phyloP scores from a whole-genome alignment of 1,140 invertebrate species.

The Oncopeltus fasciatus region DNA sequence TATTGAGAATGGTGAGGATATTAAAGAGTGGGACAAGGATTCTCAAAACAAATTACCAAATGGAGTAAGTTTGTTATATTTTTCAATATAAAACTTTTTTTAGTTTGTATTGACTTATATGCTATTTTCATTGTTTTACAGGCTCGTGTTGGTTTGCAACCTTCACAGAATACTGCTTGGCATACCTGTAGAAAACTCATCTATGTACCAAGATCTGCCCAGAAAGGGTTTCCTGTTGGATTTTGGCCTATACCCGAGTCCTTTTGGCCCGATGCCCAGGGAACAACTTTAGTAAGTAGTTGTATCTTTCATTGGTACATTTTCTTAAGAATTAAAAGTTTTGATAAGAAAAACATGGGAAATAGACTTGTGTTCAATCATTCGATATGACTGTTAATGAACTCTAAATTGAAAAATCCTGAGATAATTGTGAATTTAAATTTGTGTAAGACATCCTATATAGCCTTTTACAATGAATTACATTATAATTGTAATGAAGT shows the following conservation, averaged over 20 bases:
- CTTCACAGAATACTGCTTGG: slow-evolving; percentile 40
- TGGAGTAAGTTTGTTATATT: slow-evolving; percentile 11
- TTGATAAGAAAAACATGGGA: too few species aligned
- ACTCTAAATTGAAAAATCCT: too few species aligned
- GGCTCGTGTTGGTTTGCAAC: background rate
- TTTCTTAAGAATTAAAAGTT: too few species aligned
- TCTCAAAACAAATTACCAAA: background rate
- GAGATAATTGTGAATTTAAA: too few species aligned
- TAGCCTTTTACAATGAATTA: too few species aligned
- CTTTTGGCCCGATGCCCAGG: slow-evolving; percentile 85
- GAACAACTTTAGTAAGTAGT: slow-evolving; percentile 45
- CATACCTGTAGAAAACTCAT: slow-evolving; percentile 77
- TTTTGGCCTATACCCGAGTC: slow-evolving; percentile 98
- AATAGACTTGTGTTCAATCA: too few species aligned
- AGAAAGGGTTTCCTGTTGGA: slow-evolving; percentile 82
- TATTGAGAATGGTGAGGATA: background rate
- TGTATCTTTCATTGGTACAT: too few species aligned
- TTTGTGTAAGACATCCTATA: too few species aligned
- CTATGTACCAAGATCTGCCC: slow-evolving; percentile 81
- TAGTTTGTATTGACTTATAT: background rate
- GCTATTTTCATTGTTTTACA: background rate
- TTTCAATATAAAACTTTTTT: background rate
- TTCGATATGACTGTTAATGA: too few species aligned
- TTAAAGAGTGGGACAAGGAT: slow-evolving; percentile 15
- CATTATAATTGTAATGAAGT: too few species aligned